phyloP scores from a whole-genome alignment of 2,113 vertebrate genomes.

The Clarias magur region DNA sequence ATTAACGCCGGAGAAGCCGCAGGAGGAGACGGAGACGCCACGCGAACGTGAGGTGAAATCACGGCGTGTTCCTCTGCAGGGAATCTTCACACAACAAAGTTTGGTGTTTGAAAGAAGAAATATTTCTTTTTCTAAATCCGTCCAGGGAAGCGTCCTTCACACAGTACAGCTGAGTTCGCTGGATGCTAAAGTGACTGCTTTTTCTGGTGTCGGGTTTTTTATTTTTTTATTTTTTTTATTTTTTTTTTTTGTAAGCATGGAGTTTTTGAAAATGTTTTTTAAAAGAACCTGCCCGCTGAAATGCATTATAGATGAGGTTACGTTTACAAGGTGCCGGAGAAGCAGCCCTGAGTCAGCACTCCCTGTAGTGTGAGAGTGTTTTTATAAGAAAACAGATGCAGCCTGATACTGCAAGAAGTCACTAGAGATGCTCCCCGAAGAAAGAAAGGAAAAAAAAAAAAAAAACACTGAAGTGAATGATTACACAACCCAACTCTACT shows the following conservation, averaged over 20 bases:
- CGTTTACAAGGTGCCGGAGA: background rate
- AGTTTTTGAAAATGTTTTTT: background rate
- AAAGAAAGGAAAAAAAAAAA: background rate
- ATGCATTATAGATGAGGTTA: conserved; percentile 17
- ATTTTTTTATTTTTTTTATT: background rate
- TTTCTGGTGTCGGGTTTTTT: too few species aligned
- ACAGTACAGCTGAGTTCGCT: background rate
- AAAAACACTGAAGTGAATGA: background rate
- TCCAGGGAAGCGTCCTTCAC: background rate
- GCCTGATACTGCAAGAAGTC: background rate
- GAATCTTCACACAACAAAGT: background rate
- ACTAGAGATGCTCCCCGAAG: background rate
- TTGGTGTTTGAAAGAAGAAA: background rate
- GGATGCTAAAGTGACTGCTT: background rate
- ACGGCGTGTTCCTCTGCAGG: background rate
- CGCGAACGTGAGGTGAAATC: background rate
- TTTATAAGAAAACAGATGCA: conserved; percentile 1
- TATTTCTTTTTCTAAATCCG: background rate
- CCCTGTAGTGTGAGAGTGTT: background rate
- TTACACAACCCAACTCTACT: background rate
- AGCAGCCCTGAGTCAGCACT: background rate
- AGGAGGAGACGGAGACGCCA: background rate
- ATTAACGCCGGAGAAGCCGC: background rate
- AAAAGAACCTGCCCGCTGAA: background rate
- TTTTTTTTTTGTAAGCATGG: background rate